Percentiles rank a stretch among this genome's conserved stretches.
Evolutionary conservation across 2,113 vertebrate genomes (phyloP).

Genomic region (Anarhynchus alexandrinus): DNA sequence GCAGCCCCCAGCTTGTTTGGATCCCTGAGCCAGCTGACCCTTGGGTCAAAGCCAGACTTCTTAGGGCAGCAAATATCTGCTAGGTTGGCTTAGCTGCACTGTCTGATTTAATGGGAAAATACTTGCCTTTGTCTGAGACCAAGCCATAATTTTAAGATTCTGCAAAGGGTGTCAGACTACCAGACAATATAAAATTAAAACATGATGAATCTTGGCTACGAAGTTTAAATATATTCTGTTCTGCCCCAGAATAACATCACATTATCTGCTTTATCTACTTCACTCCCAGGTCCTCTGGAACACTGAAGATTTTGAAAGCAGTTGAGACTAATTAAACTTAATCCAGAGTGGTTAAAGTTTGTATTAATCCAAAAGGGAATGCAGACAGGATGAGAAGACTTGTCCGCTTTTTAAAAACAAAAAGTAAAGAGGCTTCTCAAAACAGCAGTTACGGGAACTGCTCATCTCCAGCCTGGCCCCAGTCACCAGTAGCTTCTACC

Average conservation of each 20-base stretch:
- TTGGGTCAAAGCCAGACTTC: background rate
- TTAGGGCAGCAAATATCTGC: background rate
- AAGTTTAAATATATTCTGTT: slow-evolving; percentile 9
- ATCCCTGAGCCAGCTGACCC: background rate
- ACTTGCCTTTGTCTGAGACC: background rate
- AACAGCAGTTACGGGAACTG: background rate
- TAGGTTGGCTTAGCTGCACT: background rate
- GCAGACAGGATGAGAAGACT: background rate
- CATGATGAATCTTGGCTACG: background rate
- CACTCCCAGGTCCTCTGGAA: background rate
- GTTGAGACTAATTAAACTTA: background rate
- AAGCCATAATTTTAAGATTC: background rate
- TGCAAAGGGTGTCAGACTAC: background rate
- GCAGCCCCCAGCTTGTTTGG: background rate
- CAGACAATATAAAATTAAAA: slow-evolving; percentile 1
- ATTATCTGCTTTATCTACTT: background rate
- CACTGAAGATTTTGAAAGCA: background rate
- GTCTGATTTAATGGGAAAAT: slow-evolving; percentile 46
- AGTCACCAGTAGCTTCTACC: background rate
- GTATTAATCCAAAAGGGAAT: background rate
- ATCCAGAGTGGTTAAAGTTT: background rate
- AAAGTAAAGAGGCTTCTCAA: background rate
- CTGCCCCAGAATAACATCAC: background rate
- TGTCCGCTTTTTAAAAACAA: background rate
- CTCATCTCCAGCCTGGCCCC: background rate